phyloP scores from a whole-genome alignment of 2,888 invertebrate species.

The Xanthorhoe spadicearia region DNA sequence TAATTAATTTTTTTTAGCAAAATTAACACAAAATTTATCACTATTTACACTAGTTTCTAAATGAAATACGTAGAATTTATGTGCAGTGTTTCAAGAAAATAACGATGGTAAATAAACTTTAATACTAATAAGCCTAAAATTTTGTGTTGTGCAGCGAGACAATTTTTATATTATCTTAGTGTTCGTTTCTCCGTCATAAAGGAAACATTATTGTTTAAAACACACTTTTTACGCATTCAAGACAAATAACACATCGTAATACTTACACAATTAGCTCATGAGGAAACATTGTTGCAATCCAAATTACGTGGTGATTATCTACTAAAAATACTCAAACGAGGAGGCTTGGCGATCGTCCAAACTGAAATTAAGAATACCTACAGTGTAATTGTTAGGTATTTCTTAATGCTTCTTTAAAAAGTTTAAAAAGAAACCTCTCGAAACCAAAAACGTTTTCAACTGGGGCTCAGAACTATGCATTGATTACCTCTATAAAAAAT shows the following conservation, averaged over 20 bases:
- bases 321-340: conserved; percentile 65
- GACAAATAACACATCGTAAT: conserved; percentile 26
- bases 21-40: too few species aligned
- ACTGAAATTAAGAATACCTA: conserved; percentile 45
- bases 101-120: too few species aligned
- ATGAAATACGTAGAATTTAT: too few species aligned
- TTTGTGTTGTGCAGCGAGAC: too few species aligned
- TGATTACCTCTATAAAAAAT: neutral
- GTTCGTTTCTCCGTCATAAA: neutral
- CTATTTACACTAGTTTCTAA: too few species aligned
- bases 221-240: conserved; percentile 17
- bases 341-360: conserved; percentile 60
- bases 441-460: neutral
- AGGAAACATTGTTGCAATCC: conserved; percentile 54
- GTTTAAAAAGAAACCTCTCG: neutral
- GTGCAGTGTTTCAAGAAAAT: too few species aligned
- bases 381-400: conserved; percentile 40
- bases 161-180: too few species aligned
- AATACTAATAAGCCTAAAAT: too few species aligned
- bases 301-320: conserved; percentile 60
- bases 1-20: too few species aligned
- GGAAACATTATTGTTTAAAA: conserved; percentile 7
- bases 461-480: neutral
- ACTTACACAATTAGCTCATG: conserved; percentile 39
- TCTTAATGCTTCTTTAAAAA: conserved; percentile 12